Conservation (phyloP, 37 sponge, comb jelly and placozoan genomes). For the Mnemiopsis leidyi region DNA sequence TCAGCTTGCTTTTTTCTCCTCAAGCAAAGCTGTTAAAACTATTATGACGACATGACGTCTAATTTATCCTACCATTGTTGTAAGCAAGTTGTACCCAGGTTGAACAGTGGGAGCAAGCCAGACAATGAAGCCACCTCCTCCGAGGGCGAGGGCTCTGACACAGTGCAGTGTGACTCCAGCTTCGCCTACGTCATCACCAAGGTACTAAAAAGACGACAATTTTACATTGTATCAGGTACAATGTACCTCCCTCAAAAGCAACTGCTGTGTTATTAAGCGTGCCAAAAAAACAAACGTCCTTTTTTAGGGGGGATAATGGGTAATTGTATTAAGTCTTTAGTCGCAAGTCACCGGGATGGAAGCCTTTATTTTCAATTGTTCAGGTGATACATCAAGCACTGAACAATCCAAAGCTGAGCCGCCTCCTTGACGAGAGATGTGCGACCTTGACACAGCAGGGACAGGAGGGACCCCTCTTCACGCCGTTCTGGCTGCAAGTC, state of each 20-base stretch:
- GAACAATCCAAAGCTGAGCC: constrained; percentile 7
- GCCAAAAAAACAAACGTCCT: background rate
- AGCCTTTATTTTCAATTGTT: background rate
- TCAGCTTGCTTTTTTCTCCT: background rate
- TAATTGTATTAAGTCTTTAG: background rate
- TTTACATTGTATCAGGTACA: no score
- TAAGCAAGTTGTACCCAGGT: no score
- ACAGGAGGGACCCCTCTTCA: background rate
- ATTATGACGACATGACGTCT: no score
- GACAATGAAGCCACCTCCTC: constrained; percentile 20
- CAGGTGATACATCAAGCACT: constrained; percentile 18
- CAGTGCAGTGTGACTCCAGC: background rate
- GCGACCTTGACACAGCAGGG: background rate
- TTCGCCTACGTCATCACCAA: constrained; percentile 37
- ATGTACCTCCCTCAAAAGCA: background rate
- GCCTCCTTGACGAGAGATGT: constrained; percentile 1
- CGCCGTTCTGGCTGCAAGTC: constrained; percentile 22
- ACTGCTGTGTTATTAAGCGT: background rate
- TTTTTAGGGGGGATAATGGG: background rate
- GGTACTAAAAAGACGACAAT: background rate
- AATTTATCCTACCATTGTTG: no score
- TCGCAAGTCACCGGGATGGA: background rate
- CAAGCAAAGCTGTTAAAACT: no score
- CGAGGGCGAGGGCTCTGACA: background rate
- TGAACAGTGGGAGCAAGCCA: background rate